These are phyloP conservation scores for Trichogramma evanescens DNA, from an alignment of 2,888 invertebrate genomes.

Conservation along the genomic window DNA sequence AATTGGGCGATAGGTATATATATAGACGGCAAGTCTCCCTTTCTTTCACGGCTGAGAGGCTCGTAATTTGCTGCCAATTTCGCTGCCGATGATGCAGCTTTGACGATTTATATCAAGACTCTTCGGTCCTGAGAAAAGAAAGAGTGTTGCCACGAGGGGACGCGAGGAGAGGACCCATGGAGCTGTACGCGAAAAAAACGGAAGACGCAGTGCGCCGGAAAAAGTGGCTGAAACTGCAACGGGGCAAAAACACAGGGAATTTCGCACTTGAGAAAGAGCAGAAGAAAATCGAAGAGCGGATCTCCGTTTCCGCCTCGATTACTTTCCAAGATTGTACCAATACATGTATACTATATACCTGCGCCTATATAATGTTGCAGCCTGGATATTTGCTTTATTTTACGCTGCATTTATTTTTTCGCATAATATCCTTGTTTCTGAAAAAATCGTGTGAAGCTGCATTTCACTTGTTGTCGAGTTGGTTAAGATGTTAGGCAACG, in stretches of 20 bases:
- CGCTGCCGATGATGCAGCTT: slow-evolving; percentile 31
- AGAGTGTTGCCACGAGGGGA: not conserved
- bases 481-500: too few species aligned
- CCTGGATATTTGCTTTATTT: too few species aligned
- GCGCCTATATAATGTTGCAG: too few species aligned
- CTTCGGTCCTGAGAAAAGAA: not conserved
- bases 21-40: too few species aligned
- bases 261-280: slow-evolving; percentile 18
- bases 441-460: too few species aligned
- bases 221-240: slow-evolving; percentile 2
- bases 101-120: slow-evolving; percentile 26
- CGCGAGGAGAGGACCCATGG: not conserved
- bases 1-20: slow-evolving; percentile 31
- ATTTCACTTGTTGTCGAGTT: too few species aligned
- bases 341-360: too few species aligned
- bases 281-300: slow-evolving; percentile 26
- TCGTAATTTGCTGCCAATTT: slow-evolving; percentile 42
- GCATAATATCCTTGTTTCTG: slow-evolving; percentile 1
- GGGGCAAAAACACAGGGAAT: slow-evolving; percentile 13
- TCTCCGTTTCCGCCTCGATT: slow-evolving; percentile 24
- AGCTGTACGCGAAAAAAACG: not conserved
- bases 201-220: not conserved
- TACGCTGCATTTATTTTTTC: not conserved
- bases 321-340: slow-evolving; percentile 12
- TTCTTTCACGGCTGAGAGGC: not conserved